A percentile compares a stretch with the other conserved stretches of the same genome.
phyloP scores from a whole-genome alignment of 1,140 invertebrate genomes.

The Probaryconus sp. region DNA sequence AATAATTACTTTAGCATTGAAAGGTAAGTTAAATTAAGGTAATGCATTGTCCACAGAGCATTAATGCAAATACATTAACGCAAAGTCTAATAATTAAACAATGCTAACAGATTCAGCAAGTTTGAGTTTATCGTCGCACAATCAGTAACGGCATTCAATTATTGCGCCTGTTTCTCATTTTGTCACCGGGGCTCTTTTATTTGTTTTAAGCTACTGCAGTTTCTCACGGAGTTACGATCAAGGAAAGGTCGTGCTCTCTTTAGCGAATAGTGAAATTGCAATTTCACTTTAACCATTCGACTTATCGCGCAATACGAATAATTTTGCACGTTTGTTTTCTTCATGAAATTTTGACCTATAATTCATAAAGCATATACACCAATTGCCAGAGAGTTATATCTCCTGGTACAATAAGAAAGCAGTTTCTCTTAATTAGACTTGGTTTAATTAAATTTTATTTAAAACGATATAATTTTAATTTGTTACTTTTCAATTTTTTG shows the following conservation, averaged over 20 bases:
- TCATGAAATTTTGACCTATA: no score
- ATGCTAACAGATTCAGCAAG: neutral
- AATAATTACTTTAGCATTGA: no score
- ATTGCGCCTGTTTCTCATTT: conserved; percentile 10
- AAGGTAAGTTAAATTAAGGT: neutral
- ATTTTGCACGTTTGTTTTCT: conserved; percentile 37
- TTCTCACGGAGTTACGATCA: conserved; percentile 48
- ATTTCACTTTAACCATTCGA: conserved; percentile 54
- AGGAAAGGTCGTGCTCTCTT: conserved; percentile 58
- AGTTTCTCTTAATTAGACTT: no score
- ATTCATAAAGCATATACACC: no score
- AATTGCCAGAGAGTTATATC: no score
- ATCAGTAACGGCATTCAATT: conserved; percentile 11
- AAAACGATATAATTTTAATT: no score
- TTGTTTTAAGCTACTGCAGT: neutral
- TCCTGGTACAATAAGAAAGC: no score
- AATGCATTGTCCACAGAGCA: neutral
- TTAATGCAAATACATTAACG: no score
- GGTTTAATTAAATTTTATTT: no score
- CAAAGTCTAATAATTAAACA: no score
- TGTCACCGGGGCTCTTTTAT: conserved; percentile 23
- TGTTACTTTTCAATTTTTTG: no score
- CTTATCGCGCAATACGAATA: conserved; percentile 46
- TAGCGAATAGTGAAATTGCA: conserved; percentile 59
- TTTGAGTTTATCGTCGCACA: conserved; percentile 4